Evolutionary conservation across 2,113 vertebrate genomes (phyloP).

Genomic region (Rhynchopsitta pachyrhyncha): DNA sequence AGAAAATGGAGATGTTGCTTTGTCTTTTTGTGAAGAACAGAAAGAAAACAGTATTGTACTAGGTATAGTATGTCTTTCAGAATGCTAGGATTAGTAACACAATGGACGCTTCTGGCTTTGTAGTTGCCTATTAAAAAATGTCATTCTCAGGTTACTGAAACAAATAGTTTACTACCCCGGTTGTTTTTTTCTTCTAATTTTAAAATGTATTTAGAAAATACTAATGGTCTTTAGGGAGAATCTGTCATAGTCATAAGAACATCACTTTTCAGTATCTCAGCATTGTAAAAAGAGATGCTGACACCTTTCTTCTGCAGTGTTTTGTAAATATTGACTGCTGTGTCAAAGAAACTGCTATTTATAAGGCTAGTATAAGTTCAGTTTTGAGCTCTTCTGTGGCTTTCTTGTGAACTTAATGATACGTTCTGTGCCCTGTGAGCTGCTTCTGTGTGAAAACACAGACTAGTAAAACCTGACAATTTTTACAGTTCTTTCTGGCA

Average conservation of each 20-base stretch:
- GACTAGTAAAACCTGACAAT: neutral
- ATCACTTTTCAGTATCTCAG: neutral
- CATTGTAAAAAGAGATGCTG: neutral
- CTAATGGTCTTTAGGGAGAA: neutral
- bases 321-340: neutral
- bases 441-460: neutral
- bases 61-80: neutral
- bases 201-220: neutral
- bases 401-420: neutral
- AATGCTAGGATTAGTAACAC: neutral
- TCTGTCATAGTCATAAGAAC: neutral
- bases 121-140: neutral
- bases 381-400: neutral
- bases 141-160: neutral
- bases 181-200: neutral
- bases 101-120: neutral
- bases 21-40: neutral
- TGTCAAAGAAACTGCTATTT: neutral
- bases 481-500: neutral
- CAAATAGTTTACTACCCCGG: neutral
- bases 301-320: neutral
- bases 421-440: neutral
- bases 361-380: neutral
- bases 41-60: neutral
- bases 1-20: slow-evolving; percentile 43